Conservation (phyloP, 1,140 invertebrate genomes). For the Micrasema longulum region DNA sequence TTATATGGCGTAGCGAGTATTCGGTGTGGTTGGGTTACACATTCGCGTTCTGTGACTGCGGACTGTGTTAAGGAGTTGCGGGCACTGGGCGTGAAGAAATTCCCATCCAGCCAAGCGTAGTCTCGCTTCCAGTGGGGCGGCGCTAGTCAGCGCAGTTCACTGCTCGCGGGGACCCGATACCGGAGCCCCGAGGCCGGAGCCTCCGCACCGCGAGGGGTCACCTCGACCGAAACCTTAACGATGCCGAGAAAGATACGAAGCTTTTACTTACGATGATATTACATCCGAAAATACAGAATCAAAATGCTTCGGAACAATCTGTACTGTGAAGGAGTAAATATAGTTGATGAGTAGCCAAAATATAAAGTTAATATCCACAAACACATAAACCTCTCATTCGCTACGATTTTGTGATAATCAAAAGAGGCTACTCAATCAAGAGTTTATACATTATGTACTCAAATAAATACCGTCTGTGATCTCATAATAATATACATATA, state of each 20-base stretch:
- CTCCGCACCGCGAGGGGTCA: neutral
- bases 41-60: neutral
- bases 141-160: slow-evolving; percentile 5
- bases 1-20: neutral
- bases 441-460: too few relatives aligned
- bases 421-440: too few relatives aligned
- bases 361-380: too few relatives aligned
- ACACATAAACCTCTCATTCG: too few relatives aligned
- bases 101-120: slow-evolving; percentile 37
- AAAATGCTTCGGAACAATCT: neutral
- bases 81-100: slow-evolving; percentile 10
- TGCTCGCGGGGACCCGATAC: slow-evolving; percentile 5
- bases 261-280: too few relatives aligned
- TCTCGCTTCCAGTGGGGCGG: slow-evolving; percentile 8
- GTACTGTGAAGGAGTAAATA: neutral
- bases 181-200: too few relatives aligned
- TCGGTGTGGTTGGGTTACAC: neutral
- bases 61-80: neutral
- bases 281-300: neutral
- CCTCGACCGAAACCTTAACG: neutral
- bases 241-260: neutral
- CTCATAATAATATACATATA: too few relatives aligned
- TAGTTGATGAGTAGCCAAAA: too few relatives aligned
- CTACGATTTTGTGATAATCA: too few relatives aligned
- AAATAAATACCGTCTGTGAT: too few relatives aligned